phyloP scores from a whole-genome alignment of 1,140 invertebrate genomes.

The Drosophila pectinifera region DNA sequence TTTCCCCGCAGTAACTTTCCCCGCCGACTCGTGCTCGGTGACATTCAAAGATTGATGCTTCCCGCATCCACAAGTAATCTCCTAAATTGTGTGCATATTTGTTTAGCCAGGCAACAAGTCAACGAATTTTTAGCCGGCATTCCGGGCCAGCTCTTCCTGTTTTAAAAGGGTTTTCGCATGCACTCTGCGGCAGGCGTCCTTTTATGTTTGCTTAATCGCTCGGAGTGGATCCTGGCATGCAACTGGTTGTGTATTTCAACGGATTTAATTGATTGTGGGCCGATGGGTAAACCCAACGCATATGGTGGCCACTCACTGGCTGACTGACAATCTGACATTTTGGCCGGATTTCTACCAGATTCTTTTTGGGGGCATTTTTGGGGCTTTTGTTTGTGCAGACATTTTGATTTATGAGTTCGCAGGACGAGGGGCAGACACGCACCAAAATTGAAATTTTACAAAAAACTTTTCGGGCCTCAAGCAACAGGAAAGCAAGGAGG shows the following conservation, averaged over 20 bases:
- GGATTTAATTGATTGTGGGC: slow-evolving; percentile 63
- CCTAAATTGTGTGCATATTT: slow-evolving; percentile 75
- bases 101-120: slow-evolving; percentile 47
- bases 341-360: slow-evolving; percentile 25
- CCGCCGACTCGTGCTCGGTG: slow-evolving; percentile 36
- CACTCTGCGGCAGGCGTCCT: slow-evolving; percentile 28
- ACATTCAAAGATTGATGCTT: slow-evolving; percentile 80
- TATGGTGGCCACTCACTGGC: slow-evolving; percentile 40
- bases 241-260: slow-evolving; percentile 46
- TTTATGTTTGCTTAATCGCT: slow-evolving; percentile 71
- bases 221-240: slow-evolving; percentile 60
- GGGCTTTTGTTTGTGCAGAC: slow-evolving; percentile 72
- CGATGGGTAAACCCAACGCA: slow-evolving; percentile 24
- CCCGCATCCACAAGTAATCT: slow-evolving; percentile 73
- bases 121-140: slow-evolving; percentile 33
- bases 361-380: slow-evolving; percentile 43
- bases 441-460: slow-evolving; percentile 76
- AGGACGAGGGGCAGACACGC: slow-evolving; percentile 10
- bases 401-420: slow-evolving; percentile 80
- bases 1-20: slow-evolving; percentile 8
- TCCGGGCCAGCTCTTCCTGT: neutral
- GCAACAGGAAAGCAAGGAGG: slow-evolving; percentile 41
- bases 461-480: slow-evolving; percentile 59
- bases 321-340: slow-evolving; percentile 50
- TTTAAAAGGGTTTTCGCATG: slow-evolving; percentile 37